Evolutionary conservation across 2,888 invertebrate species (phyloP), one percentile per base, ranked within the genome.

Genomic region (Galeruca laticollis): DNA sequence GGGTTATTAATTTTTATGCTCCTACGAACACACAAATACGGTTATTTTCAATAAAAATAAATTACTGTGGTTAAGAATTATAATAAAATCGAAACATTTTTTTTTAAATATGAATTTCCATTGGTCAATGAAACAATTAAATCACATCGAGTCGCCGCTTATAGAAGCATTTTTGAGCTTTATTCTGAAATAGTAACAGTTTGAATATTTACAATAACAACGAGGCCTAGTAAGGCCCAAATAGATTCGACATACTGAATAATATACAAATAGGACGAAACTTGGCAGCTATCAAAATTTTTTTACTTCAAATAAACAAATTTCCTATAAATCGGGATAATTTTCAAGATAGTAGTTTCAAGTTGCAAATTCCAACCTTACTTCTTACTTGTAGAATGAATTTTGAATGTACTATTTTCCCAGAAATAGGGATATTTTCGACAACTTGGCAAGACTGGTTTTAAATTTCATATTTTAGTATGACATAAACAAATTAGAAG

Each of bases 151-250:
- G 52, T 52, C 52, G 52, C 26, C 26, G 1, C 1, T 4, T 52
- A 13, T 13, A 52, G 11, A 63, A 63, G 63, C 63, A 64, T 62
- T 31, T 47, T 65, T 65, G 65, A 65, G 65, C 64, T 64, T 57
- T 43, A 65, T 57, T 65, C 40, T 47, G 37, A 65, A 54, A 57
- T 65, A 65, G 43, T 57, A 65, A 65, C 65, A 65, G 57, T 65
- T 65, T 65, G 21, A 65, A 33, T 43, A 65, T 43, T 57, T 65
- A 65, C 57, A 65, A 65, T 65, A 65, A 65, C 65, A 65, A 65
- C 65, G 31, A 47, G 65, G 64, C 64, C 65, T 11, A 47, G 10
- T 10, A 21, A 2, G 65, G 65, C 65, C 65, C 57, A 47, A 65
- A 56, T 21, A 57, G 31, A 47, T 56, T 57, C 11, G 18, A 47